These are phyloP conservation scores for Zosterops pallidus DNA, from an alignment of 2,113 vertebrate genomes.

Conservation along the genomic window DNA sequence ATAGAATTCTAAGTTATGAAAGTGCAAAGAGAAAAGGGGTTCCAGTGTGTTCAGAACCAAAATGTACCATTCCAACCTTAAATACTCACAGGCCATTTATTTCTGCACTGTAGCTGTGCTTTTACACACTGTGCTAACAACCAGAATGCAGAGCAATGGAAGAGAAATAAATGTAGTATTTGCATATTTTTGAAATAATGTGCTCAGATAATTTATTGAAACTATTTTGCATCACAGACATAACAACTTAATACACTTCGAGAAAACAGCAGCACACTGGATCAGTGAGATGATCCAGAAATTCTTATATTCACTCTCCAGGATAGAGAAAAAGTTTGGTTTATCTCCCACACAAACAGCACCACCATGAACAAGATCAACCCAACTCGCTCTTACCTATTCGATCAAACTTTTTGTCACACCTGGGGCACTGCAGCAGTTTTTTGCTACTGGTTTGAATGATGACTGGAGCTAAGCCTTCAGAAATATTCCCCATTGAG, in stretches of 20 bases:
- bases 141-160: background rate
- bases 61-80: background rate
- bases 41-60: background rate
- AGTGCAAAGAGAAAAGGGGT: background rate
- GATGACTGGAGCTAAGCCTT: slow-evolving; percentile 86
- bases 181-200: background rate
- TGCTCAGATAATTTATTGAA: background rate
- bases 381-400: slow-evolving; percentile 81
- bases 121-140: background rate
- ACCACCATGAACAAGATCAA: background rate
- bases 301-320: background rate
- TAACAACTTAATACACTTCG: background rate
- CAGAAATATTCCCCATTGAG: slow-evolving; percentile 76
- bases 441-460: slow-evolving; percentile 88
- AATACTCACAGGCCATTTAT: background rate
- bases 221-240: background rate
- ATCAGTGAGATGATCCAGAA: background rate
- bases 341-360: background rate
- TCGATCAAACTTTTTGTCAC: slow-evolving; percentile 95
- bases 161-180: background rate
- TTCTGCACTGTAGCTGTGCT: background rate
- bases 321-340: background rate
- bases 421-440: slow-evolving; percentile 91
- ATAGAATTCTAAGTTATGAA: background rate
- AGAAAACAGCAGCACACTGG: background rate